Evolutionary conservation across 2,888 invertebrate genomes (phyloP).

Genomic region (Creontiades dilutus): DNA sequence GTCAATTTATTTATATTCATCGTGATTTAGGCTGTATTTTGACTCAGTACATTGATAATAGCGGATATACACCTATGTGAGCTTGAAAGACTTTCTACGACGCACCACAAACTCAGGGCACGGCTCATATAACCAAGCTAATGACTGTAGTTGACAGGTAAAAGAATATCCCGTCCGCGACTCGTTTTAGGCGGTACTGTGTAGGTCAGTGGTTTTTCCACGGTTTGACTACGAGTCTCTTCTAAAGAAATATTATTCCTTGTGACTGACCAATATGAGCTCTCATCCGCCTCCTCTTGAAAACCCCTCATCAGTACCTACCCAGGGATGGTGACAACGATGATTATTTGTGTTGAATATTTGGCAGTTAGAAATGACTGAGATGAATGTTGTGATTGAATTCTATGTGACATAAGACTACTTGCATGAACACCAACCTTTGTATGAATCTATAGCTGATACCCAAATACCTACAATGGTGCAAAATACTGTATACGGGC

Average conservation of each 20-base stretch:
- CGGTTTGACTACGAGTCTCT: background rate
- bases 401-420: no score
- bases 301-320: constrained; percentile 3
- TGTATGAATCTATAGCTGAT: no score
- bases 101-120: constrained; percentile 37
- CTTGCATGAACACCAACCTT: no score
- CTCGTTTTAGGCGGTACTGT: background rate
- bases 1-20: no score
- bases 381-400: no score
- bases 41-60: background rate
- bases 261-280: constrained; percentile 19
- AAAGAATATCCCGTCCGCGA: constrained; percentile 21
- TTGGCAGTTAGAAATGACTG: no score
- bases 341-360: no score
- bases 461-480: no score
- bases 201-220: constrained; percentile 43
- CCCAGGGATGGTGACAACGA: background rate
- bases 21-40: no score
- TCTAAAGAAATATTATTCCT: background rate
- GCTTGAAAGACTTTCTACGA: background rate
- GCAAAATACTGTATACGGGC: no score
- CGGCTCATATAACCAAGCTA: constrained; percentile 45
- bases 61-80: no score
- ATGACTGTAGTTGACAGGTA: constrained; percentile 28
- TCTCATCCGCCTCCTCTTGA: constrained; percentile 31